Evolutionary conservation across 2,797 vertebrate genomes (phyloP), one percentile per base, ranked within the genome.

Genomic region (Calcarius lapponicus): DNA sequence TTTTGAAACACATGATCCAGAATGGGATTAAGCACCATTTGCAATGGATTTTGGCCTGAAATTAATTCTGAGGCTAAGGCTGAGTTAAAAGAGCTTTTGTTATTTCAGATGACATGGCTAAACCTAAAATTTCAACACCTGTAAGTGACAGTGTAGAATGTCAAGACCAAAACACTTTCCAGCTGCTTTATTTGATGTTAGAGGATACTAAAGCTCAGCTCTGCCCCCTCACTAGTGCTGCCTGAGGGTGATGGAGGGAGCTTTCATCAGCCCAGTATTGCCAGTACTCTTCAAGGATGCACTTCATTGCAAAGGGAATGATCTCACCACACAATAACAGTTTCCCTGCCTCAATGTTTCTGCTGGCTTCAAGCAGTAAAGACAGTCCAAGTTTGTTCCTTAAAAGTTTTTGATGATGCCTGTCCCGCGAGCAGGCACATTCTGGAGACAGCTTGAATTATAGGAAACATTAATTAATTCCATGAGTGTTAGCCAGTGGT

Each of bases 271-370:
- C 11, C 26, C 50, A 38, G 5, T 58, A 36, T 1, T 31, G 36
- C 73, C 16, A 82, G 2, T 3, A 9, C 13, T 54, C 50, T 54
- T 66, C 66, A 70, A 66, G 36, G 38, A 80, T 43, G 28, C 18
- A 12, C 17, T 34, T 73, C 15, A 9, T 26, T 47, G 57, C 42
- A 48, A 56, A 88, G 10, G 11, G 7, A 7, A 26, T 57, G 26
- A 45, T 67, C 54, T 21, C 42, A 74, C 32, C 66, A 58, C 26
- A 17, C 0, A 0, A 13, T 13, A 62, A 42, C 17, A 70, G 20
- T 18, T 70, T 71, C 54, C 29, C 45, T 69, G 28, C 10, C 65
- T 86, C 28, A 31, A 2, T 34, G 21, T 61, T 57, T 84, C 61
- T 84, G 40, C 21, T 28, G 34, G 54, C 40, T 90, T 80, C 26